Percentiles rank a stretch among this genome's conserved stretches.
These are phyloP conservation scores for Salarias fasciatus DNA, from an alignment of 2,797 vertebrate species.

Conservation along the genomic window DNA sequence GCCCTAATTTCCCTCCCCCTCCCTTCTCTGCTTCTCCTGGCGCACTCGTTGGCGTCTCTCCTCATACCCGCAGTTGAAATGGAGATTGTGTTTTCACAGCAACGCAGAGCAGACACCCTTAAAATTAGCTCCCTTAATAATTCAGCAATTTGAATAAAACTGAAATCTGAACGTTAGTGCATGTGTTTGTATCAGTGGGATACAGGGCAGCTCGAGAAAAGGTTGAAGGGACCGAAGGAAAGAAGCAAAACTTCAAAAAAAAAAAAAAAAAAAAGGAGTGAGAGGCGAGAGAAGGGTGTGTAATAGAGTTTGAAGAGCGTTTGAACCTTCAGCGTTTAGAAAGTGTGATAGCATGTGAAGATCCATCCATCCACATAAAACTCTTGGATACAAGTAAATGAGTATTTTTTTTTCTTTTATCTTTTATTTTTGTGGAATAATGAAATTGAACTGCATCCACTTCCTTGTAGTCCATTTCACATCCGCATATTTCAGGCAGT, in stretches of 20 bases:
- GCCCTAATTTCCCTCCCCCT: constrained; percentile 57
- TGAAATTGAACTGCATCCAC: not conserved
- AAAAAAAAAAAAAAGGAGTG: constrained; percentile 18
- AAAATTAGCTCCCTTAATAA: constrained; percentile 66
- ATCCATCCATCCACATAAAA: not conserved
- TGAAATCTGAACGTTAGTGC: constrained; percentile 41
- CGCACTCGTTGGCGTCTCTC: constrained; percentile 19
- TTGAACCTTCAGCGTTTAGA: constrained; percentile 31
- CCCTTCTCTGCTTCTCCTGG: constrained; percentile 35
- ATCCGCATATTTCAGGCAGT: not conserved
- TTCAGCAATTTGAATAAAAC: constrained; percentile 59
- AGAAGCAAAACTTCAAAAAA: constrained; percentile 1
- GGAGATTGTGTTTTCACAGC: constrained; percentile 62
- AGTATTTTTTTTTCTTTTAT: not conserved
- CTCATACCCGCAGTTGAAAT: constrained; percentile 48
- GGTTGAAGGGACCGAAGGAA: not conserved
- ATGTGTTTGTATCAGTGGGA: constrained; percentile 31
- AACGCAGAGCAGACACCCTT: constrained; percentile 49
- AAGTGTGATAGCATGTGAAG: constrained; percentile 24
- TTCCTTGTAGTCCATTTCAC: not conserved
- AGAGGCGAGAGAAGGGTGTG: constrained; percentile 23
- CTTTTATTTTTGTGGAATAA: not conserved
- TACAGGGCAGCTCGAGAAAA: not conserved
- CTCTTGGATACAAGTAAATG: no score
- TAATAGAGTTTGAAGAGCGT: constrained; percentile 40